A percentile compares a stretch with the other conserved stretches of the same genome.
Conservation (phyloP, 2,797 vertebrate genomes). For the Sphenopsis melanotis region DNA sequence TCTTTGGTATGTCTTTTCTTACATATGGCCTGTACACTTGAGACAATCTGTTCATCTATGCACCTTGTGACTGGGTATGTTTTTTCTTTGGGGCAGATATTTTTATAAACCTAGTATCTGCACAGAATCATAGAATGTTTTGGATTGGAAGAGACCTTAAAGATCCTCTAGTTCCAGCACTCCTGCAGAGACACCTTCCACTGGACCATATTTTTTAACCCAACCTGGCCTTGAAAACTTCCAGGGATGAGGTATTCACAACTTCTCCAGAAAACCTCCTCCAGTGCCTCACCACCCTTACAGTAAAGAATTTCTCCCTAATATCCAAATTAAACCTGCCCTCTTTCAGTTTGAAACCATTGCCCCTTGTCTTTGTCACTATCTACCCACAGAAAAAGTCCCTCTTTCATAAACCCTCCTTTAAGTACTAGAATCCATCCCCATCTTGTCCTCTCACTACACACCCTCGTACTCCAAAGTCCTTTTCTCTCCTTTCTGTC, state of each 20-base stretch:
- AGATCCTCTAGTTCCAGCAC: not conserved
- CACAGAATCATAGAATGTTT: not conserved
- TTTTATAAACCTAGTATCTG: not conserved
- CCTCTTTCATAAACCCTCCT: not conserved
- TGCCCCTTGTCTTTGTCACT: not conserved
- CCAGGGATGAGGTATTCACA: not conserved
- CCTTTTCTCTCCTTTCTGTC: not conserved
- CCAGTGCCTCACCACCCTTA: not conserved
- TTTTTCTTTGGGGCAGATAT: not conserved
- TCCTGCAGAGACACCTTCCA: not conserved
- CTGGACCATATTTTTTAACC: not conserved
- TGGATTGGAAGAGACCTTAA: not conserved
- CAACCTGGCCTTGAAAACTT: not conserved
- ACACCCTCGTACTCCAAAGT: accelerated
- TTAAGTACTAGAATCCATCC: not conserved
- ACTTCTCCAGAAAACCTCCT: not conserved
- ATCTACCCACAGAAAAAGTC: accelerated
- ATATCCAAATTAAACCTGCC: not conserved
- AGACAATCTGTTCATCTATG: not conserved
- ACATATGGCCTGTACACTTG: not conserved
- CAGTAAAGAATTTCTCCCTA: not conserved
- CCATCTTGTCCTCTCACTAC: accelerated
- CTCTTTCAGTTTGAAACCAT: not conserved
- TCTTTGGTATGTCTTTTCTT: not conserved
- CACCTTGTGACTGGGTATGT: not conserved